Conservation (phyloP, 92 coral and sea anemone species). For the Phenganax subtilis region DNA sequence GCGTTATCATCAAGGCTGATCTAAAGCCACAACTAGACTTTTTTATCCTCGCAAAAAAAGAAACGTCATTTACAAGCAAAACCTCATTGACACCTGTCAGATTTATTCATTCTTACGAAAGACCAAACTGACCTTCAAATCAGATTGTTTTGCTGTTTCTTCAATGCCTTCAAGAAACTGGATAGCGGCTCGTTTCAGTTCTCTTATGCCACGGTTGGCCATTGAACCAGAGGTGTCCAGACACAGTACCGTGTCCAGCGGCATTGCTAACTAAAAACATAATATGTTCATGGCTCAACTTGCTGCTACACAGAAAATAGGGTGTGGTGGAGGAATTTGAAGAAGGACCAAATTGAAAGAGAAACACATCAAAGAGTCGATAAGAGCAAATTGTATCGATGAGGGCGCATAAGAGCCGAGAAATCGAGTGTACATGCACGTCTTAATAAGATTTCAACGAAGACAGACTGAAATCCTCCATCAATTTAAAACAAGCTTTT, state of each 20-base stretch:
- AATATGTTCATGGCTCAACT: not conserved
- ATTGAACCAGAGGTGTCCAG: conserved; percentile 67
- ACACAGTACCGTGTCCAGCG: conserved; percentile 62
- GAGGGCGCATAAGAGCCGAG: too few species aligned
- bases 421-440: too few species aligned
- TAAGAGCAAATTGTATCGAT: too few species aligned
- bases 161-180: conserved; percentile 64
- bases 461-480: too few species aligned
- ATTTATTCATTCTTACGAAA: not conserved
- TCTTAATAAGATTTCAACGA: too few species aligned
- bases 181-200: conserved; percentile 55
- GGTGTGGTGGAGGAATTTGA: too few species aligned
- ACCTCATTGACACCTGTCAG: not conserved
- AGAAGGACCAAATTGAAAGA: too few species aligned
- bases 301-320: not conserved
- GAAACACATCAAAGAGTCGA: too few species aligned
- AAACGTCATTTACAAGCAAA: not conserved
- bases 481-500: too few species aligned
- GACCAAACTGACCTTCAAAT: conserved; percentile 48
- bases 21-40: too few species aligned
- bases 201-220: conserved; percentile 60
- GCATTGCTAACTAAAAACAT: conserved; percentile 40
- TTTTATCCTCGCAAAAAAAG: too few species aligned
- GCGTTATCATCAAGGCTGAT: too few species aligned
- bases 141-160: conserved; percentile 61